A percentile compares a stretch with the other conserved stretches of the same genome.
These are phyloP conservation scores for Tympanuchus pallidicinctus DNA, from an alignment of 2,113 vertebrate species.

Conservation along the genomic window DNA sequence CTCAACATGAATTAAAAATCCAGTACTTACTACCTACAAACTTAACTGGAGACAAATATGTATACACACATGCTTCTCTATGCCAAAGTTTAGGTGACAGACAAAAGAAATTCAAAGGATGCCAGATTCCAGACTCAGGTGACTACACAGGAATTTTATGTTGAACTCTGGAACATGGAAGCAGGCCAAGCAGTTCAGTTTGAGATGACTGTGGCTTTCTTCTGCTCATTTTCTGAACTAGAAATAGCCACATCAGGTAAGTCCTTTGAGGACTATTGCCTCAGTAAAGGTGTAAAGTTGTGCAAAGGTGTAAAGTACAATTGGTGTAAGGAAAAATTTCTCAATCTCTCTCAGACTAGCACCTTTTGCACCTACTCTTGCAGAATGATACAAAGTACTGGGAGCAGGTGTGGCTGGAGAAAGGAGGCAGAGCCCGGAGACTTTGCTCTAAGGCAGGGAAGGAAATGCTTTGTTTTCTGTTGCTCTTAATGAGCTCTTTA, in stretches of 20 bases:
- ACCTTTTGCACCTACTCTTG: neutral
- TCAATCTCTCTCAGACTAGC: neutral
- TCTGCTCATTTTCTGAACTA: neutral
- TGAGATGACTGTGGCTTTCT: neutral
- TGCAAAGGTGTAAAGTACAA: neutral
- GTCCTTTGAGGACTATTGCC: neutral
- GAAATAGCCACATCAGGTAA: neutral
- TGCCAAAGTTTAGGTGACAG: neutral
- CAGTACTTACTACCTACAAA: neutral
- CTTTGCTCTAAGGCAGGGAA: neutral
- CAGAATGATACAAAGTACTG: neutral
- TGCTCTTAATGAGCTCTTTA: neutral
- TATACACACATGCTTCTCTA: neutral
- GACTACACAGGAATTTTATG: neutral
- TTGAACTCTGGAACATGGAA: neutral
- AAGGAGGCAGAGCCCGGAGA: neutral
- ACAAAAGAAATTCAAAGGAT: accelerated
- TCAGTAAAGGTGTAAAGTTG: neutral
- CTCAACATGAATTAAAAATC: neutral
- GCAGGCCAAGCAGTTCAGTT: neutral
- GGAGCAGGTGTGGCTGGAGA: neutral
- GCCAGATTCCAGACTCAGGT: neutral
- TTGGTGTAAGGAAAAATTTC: neutral
- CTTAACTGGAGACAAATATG: neutral
- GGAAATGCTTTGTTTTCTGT: neutral